Percentiles rank a stretch among this genome's conserved stretches.
These are phyloP conservation scores for Neolamprologus tretocephalus DNA, from an alignment of 2,113 vertebrate genomes.

Conservation along the genomic window DNA sequence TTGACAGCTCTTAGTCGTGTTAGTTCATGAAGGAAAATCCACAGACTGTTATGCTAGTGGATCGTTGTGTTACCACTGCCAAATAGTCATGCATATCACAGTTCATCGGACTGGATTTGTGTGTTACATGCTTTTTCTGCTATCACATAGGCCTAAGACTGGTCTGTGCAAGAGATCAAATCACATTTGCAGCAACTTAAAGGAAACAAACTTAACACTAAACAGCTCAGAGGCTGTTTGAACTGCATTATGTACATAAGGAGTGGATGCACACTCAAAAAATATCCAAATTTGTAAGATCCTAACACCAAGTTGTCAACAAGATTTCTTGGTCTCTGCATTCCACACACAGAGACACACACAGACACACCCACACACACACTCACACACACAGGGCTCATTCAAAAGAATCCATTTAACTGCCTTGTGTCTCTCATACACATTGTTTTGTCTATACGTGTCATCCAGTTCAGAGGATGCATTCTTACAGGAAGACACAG, in stretches of 20 bases:
- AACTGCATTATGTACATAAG: neutral
- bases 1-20: accelerated
- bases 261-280: neutral
- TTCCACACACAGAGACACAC: neutral
- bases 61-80: neutral
- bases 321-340: neutral
- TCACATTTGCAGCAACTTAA: neutral
- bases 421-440: constrained; percentile 28
- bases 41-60: neutral
- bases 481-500: constrained; percentile 53
- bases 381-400: neutral
- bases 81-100: neutral
- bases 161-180: neutral
- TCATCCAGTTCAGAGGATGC: constrained; percentile 58
- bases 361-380: neutral
- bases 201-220: neutral
- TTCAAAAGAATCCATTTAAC: constrained; percentile 28
- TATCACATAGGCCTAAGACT: neutral
- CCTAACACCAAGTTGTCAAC: neutral
- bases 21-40: neutral
- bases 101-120: neutral
- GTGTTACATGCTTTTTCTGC: neutral
- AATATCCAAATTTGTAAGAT: neutral
- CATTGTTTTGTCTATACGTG: constrained; percentile 55
- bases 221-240: neutral